Evolutionary conservation across 2,797 vertebrate species (phyloP), one percentile per base, ranked within the genome.

Genomic region (Taeniopygia guttata): DNA sequence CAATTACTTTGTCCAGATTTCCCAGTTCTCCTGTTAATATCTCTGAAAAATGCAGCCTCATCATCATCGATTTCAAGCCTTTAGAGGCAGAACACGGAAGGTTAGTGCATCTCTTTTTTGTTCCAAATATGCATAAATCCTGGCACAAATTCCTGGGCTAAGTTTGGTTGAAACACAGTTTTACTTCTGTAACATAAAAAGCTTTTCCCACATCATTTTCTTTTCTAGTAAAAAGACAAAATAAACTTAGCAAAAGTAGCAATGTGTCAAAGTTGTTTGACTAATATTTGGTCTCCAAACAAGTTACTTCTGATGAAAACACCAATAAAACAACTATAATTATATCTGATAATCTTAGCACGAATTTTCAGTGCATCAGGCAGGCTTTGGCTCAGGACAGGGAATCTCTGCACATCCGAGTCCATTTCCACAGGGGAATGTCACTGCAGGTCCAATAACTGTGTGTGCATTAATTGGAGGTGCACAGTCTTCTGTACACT

Each of bases 151-250:
- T 43, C 51, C 12, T 7, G 56, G 8, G 13, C 16, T 17, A 32
- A 38, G 23, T 58, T 11, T 38, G 43, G 16, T 2, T 32, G 22
- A 36, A 11, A 79, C 4, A 38, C 32, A 43, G 36, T 38, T 16
- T 17, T 5, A 64, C 6, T 38, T 13, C 9, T 9, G 0, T 11
- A 36, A 49, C 22, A 32, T 4, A 64, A 42, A 21, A 56, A 63
- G 5, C 5, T 56, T 49, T 42, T 70, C 2, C 17, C 30, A 15
- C 18, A 4, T 23, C 0, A 5, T 18, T 32, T 36, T 16, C 73
- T 54, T 13, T 68, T 60, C 21, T 2, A 46, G 42, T 9, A 32
- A 62, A 34, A 78, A 42, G 17, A 48, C 7, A 42, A 86, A 86
- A 43, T 8, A 29, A 72, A 72, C 9, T 3, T 9, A 10, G 9